These are phyloP conservation scores for Orcinus orca DNA, from an alignment of 2,113 vertebrate genomes.

Conservation along the genomic window DNA sequence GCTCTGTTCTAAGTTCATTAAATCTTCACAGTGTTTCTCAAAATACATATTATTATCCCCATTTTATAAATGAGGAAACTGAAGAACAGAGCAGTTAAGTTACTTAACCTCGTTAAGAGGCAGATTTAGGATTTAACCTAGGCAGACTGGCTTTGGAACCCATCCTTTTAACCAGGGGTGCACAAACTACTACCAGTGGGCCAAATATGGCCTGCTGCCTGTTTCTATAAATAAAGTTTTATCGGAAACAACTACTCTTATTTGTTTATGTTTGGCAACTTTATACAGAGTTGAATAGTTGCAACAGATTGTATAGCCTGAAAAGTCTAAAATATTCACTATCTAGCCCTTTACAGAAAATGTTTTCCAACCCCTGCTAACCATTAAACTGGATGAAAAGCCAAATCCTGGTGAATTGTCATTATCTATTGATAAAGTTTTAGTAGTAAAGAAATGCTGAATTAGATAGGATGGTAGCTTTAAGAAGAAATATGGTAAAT, in stretches of 20 bases:
- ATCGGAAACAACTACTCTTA: background rate
- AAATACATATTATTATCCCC: background rate
- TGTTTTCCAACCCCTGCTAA: constrained; percentile 15
- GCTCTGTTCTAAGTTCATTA: background rate
- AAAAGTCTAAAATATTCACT: constrained; percentile 31
- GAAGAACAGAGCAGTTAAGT: background rate
- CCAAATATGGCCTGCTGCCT: background rate
- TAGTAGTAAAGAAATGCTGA: background rate
- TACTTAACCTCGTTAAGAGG: background rate
- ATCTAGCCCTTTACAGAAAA: background rate
- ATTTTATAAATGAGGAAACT: constrained; percentile 28
- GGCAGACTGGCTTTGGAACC: background rate
- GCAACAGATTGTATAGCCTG: background rate
- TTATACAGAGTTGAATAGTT: background rate
- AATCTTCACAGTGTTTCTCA: background rate
- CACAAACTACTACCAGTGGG: background rate
- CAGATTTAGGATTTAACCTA: background rate
- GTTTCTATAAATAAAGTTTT: background rate
- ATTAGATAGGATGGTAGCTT: background rate
- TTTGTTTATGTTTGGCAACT: background rate
- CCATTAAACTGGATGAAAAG: constrained; percentile 10
- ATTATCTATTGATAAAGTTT: background rate
- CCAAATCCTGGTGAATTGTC: background rate
- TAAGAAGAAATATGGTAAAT: constrained; percentile 25
- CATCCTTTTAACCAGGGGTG: background rate